Base-by-base conservation (phyloP, 2,888 invertebrate species). In the Eristalinus aeneus region DNA sequence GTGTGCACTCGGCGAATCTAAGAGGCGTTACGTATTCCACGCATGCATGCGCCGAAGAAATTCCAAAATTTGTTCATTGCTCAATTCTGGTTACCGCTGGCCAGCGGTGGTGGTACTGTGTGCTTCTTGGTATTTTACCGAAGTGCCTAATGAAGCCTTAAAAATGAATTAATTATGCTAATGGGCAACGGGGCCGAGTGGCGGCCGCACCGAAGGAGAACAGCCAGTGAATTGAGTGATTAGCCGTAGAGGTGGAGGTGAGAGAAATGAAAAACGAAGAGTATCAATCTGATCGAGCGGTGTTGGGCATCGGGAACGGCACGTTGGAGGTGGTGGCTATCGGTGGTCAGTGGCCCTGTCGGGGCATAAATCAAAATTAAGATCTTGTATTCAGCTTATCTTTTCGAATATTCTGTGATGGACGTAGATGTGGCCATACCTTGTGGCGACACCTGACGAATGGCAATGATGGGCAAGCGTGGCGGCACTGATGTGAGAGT, bases 161-260 rank as follows among this genome's bases (percentile, higher is more conserved):
- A 78, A 68, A 82, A 78, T 82, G 54, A 71, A 74, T 82, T 86
- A 82, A 82, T 82, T 86, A 86, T 86, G 86, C 46, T 86, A 86
- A 86, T 82, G 60, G 22, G 65, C 74, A 46, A 12, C n/a, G 27
- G 34, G 22, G 54, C 11, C 12, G 31, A 34, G 56, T 74, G 27
- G 10, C n/a, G 27, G 27, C 27, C 2, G 27, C 27, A 5, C 5
- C 27, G 27, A 39, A 39, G 54, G 23, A 12, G 31, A 32, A 53
- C 12, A 10, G 20, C 16, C 11, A 64, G 32, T 58, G 31, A 46
- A 86, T 74, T 78, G 60, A 78, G 65, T 81, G 72, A 73, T 78
- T 76, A 73, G 56, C 63, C 71, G 58, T 34, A 65, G 61, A 22
- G 60, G 77, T 67, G 39, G 11, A 36, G 67, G 20, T 31, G 58